Conservation (phyloP, 2,797 vertebrate species). For the Acipenser ruthenus region DNA sequence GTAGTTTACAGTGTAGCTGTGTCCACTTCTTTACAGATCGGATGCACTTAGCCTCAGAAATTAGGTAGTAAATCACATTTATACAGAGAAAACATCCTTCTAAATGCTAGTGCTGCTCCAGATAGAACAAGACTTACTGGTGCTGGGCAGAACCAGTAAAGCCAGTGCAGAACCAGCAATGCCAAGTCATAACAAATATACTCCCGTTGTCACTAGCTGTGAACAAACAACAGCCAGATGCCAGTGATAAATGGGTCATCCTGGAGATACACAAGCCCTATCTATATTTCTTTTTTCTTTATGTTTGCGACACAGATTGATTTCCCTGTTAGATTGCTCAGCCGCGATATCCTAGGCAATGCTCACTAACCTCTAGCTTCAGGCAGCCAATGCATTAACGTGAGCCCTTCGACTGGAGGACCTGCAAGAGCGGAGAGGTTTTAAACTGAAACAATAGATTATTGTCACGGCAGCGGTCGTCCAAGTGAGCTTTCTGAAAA, state of each 20-base stretch:
- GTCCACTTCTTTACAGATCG: no score
- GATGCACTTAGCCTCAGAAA: no score
- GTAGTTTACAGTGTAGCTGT: no score
- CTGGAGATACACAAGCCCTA: constrained; percentile 21
- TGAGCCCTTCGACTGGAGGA: constrained; percentile 40
- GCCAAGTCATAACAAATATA: no score
- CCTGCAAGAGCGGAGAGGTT: constrained; percentile 33
- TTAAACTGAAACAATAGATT: constrained; percentile 70
- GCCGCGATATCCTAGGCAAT: constrained; percentile 35
- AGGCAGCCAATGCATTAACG: constrained; percentile 50
- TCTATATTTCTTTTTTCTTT: constrained; percentile 23
- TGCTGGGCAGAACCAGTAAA: no score
- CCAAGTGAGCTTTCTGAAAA: constrained; percentile 57
- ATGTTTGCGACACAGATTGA: constrained; percentile 34
- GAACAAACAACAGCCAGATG: constrained; percentile 16
- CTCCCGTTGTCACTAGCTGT: not conserved
- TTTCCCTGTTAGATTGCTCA: constrained; percentile 28
- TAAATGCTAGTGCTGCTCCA: no score
- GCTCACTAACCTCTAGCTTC: constrained; percentile 27
- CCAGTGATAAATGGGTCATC: constrained; percentile 27
- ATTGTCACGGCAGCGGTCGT: constrained; percentile 56
- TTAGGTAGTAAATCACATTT: no score
- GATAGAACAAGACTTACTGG: no score
- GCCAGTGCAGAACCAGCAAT: no score
- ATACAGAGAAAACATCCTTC: no score